phyloP scores from a whole-genome alignment of 2,113 vertebrate species.

The Balaeniceps rex region DNA sequence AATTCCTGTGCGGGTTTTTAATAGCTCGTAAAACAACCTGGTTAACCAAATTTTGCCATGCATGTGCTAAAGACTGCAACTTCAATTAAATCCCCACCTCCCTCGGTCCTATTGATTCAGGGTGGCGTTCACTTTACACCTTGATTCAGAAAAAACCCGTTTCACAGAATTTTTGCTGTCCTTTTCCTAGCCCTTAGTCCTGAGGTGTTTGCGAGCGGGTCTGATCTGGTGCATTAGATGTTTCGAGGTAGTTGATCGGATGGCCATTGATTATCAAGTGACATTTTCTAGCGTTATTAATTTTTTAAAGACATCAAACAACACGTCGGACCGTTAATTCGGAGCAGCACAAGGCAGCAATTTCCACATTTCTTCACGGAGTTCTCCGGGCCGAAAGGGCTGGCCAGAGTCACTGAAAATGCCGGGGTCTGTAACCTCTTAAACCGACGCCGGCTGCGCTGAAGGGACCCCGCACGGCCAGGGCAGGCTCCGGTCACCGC shows the following conservation, averaged over 20 bases:
- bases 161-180: not conserved
- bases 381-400: too few species aligned
- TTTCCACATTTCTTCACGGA: not conserved
- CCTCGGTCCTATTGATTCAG: not conserved
- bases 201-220: fast-evolving
- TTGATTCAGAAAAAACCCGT: too few species aligned
- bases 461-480: not conserved
- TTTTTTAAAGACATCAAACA: not conserved
- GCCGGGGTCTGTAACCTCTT: fast-evolving
- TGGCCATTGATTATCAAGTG: fast-evolving
- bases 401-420: fast-evolving
- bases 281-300: too few species aligned
- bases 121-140: not conserved
- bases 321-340: fast-evolving
- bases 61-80: not conserved
- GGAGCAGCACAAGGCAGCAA: not conserved
- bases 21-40: fast-evolving
- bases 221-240: fast-evolving
- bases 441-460: too few species aligned
- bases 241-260: fast-evolving
- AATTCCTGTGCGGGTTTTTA: not conserved
- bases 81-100: not conserved
- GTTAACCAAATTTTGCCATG: fast-evolving
- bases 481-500: too few species aligned
- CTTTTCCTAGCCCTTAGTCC: not conserved